These are phyloP conservation scores for Eulithis prunata DNA, from an alignment of 2,888 invertebrate genomes.

Conservation along the genomic window DNA sequence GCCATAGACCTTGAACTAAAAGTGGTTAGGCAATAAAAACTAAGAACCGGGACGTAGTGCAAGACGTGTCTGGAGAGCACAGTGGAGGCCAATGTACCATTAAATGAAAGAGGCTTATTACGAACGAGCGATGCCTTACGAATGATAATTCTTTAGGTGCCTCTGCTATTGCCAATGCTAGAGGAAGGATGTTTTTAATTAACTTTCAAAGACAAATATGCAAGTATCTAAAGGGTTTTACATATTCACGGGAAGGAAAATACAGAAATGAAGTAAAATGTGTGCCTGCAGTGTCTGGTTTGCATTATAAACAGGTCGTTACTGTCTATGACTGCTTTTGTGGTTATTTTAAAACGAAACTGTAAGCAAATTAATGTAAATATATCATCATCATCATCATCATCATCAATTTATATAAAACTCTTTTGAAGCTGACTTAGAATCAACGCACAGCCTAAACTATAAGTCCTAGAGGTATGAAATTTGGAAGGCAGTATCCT, in stretches of 20 bases:
- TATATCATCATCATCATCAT: no score
- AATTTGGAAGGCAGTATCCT: no score
- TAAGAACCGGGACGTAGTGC: not conserved
- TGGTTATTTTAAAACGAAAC: constrained; percentile 12
- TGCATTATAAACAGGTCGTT: constrained; percentile 13
- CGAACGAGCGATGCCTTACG: not conserved
- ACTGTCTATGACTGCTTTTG: constrained; percentile 6
- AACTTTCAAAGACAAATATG: not conserved
- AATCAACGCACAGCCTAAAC: no score
- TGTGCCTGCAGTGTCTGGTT: not conserved
- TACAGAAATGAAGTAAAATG: constrained; percentile 7
- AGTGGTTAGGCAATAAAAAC: not conserved
- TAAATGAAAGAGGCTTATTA: not conserved
- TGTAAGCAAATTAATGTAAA: constrained; percentile 4
- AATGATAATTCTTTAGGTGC: not conserved
- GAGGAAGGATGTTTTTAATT: constrained; percentile 9
- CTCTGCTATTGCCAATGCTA: constrained; percentile 5
- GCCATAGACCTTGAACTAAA: not conserved
- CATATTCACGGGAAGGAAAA: constrained; percentile 9
- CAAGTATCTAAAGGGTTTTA: not conserved
- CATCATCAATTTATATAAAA: no score
- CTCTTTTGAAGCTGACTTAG: no score
- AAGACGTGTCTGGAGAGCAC: not conserved
- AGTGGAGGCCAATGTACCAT: not conserved
- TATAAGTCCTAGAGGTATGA: no score